Percentiles rank a stretch among this genome's conserved stretches.
Conservation (phyloP, 2,797 vertebrate species). For the Mus minutoides region DNA sequence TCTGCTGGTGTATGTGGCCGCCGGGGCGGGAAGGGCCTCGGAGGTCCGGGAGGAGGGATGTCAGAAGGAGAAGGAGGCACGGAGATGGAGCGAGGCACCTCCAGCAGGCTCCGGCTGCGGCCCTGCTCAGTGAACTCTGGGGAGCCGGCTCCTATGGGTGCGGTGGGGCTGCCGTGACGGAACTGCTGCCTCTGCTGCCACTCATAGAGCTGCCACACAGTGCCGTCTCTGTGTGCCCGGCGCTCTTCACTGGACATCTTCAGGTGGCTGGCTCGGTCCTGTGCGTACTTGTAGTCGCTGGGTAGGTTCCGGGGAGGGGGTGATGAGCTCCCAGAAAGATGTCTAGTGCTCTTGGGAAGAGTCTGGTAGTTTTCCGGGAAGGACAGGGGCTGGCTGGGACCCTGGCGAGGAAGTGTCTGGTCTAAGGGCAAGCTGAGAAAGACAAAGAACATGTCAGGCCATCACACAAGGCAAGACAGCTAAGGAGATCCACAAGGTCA, state of each 20-base stretch:
- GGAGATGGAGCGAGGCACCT: slow-evolving; percentile 96
- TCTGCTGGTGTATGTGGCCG: slow-evolving; percentile 97
- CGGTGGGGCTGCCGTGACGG: slow-evolving; percentile 97
- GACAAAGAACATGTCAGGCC: slow-evolving; percentile 28
- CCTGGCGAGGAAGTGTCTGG: slow-evolving; percentile 91
- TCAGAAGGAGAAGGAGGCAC: slow-evolving; percentile 97
- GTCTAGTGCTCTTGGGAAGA: slow-evolving; percentile 93
- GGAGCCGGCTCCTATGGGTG: slow-evolving; percentile 90
- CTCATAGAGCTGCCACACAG: slow-evolving; percentile 98
- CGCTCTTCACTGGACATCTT: slow-evolving; percentile 98
- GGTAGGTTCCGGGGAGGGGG: slow-evolving; percentile 91
- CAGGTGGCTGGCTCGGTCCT: slow-evolving; percentile 97
- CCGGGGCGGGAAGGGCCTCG: slow-evolving; percentile 90
- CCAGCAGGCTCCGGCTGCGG: slow-evolving; percentile 93
- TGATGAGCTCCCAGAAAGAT: slow-evolving; percentile 91
- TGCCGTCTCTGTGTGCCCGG: slow-evolving; percentile 95
- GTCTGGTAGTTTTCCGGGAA: slow-evolving; percentile 92
- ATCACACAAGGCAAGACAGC: neutral
- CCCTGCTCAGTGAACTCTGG: slow-evolving; percentile 92
- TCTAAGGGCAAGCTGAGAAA: slow-evolving; percentile 87
- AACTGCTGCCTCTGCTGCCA: slow-evolving; percentile 99
- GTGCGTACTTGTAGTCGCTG: slow-evolving; percentile 98
- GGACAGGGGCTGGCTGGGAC: slow-evolving; percentile 90
- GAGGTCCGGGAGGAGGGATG: slow-evolving; percentile 90
- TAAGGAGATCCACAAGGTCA: neutral